Base-by-base conservation (phyloP, 2,888 invertebrate species). In the Drosophila phalerata region DNA sequence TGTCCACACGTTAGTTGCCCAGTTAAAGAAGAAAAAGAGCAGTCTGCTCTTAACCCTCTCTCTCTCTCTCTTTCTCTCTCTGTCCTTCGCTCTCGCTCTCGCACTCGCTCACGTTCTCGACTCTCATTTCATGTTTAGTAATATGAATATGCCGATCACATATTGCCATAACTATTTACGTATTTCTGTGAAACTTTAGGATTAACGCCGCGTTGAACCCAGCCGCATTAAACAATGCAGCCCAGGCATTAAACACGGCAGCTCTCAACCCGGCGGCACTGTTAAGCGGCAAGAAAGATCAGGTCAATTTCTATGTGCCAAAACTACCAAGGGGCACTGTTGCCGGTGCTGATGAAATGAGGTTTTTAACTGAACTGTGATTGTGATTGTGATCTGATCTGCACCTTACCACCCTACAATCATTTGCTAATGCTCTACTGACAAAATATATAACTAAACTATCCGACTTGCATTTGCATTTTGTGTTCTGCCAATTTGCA, bases 291-390 rank as follows among this genome's bases (percentile, higher is more conserved):
- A 91, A 91, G 82, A 91, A 91, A 89, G 91, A 91, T 80, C 87
- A 88, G 76, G 80, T 91, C 62, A 87, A 81, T 85, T 91, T 91
- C 77, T 91, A 91, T 88, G 81, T 91, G 71, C 91, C 91, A 79
- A 91, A 90, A 73, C 86, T 91, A 76, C 89, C 79, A 67, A 85
- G 81, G 69, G 78, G 90, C 66, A 85, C 85, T 72, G 80, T 73
- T 81, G 75, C 74, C 47, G 55, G 68, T 53, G 48, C 63, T 38
- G 90, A 83, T 75, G 90, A 90, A 57, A 80, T 82, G 90, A 91
- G 91, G 91, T 91, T 89, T 88, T 90, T 87, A 89, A 73, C 22
- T 22, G 22, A 22, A 22, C 22, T 22, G 22, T 22, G 22, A 22
- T 22, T 22, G 22, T 22, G 22, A 22, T 22, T 22, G 22, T 22